Percentiles rank a stretch among this genome's conserved stretches.
phyloP scores from a whole-genome alignment of 1,140 invertebrate genomes.

The Rhysida immarginata region DNA sequence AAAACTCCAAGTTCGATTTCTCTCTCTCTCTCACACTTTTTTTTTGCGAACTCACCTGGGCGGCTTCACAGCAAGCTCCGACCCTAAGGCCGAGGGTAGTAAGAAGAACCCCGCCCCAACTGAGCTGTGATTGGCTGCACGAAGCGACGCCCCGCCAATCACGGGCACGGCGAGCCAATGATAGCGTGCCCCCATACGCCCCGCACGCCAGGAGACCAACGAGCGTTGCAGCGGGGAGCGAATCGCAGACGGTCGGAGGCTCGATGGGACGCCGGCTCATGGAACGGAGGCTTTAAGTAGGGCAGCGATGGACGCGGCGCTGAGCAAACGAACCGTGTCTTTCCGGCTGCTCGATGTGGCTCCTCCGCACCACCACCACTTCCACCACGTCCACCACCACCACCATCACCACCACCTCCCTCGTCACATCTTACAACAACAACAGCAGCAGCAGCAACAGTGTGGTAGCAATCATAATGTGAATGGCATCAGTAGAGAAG shows the following conservation, averaged over 20 bases:
- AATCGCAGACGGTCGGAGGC: not conserved
- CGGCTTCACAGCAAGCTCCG: too few species aligned
- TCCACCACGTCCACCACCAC: not conserved
- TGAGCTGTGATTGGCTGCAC: not conserved
- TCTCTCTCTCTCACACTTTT: too few species aligned
- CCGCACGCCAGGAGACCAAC: not conserved
- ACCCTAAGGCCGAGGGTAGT: too few species aligned
- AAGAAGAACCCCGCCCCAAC: too few species aligned
- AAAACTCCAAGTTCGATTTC: too few species aligned
- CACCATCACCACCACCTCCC: too few species aligned
- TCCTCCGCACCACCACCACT: not conserved
- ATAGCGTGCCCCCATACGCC: not conserved
- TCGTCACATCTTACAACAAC: too few species aligned
- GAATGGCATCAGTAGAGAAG: too few species aligned
- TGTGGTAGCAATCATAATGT: too few species aligned
- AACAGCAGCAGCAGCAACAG: too few species aligned
- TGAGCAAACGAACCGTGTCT: not conserved
- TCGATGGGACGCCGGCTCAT: not conserved
- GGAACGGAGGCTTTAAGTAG: conserved; percentile 1
- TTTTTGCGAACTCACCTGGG: too few species aligned
- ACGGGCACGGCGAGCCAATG: not conserved
- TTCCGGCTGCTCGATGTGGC: conserved; percentile 2
- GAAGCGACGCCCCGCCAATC: not conserved
- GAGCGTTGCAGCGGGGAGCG: not conserved
- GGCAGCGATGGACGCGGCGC: not conserved